Evolutionary conservation across 2,888 invertebrate species (phyloP), one percentile per base, ranked within the genome.

Genomic region (Vanessa cardui): DNA sequence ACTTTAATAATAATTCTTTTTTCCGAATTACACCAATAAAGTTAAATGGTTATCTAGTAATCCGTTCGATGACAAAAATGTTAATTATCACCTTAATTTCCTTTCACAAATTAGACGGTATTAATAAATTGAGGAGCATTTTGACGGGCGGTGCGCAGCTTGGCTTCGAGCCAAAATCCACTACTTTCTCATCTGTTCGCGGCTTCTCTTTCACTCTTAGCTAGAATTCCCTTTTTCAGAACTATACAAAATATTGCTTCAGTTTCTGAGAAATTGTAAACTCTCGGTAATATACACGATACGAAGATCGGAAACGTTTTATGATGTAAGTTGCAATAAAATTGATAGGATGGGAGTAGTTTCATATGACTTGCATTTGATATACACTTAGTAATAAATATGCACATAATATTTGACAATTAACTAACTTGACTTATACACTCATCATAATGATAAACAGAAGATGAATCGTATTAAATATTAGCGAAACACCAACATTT

Each of bases 241-340:
- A 84, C 82, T 81, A 81, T 80, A 81, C 81, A 80, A 83, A 86
- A 85, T 87, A 89, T 88, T 88, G 86, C 86, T 83, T 83, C 85
- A 76, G 83, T 85, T 90, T 88, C 88, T 85, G 83, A 87, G 88
- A 88, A 87, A 86, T 86, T 83, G 85, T 80, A 84, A 84, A 84
- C 85, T 87, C 86, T 86, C 82, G 86, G 74, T 79, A 80, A 83
- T 83, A 80, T 82, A 83, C 81, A 80, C 78, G 78, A 80, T 75
- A 83, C 83, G 81, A 84, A 81, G 82, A 82, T 84, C 85, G 86
- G 86, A 88, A 87, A 87, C 87, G 86, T 85, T 87, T 86, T 88
- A 87, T 87, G 82, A 86, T 83, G 84, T 84, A 85, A 77, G 77
- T 76, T 75, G 52, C 26, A 58, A 18, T 20, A 45, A 50, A 63